A percentile compares a stretch with the other conserved stretches of the same genome.
Conservation (phyloP, 1,140 invertebrate genomes). For the Mya arenaria region DNA sequence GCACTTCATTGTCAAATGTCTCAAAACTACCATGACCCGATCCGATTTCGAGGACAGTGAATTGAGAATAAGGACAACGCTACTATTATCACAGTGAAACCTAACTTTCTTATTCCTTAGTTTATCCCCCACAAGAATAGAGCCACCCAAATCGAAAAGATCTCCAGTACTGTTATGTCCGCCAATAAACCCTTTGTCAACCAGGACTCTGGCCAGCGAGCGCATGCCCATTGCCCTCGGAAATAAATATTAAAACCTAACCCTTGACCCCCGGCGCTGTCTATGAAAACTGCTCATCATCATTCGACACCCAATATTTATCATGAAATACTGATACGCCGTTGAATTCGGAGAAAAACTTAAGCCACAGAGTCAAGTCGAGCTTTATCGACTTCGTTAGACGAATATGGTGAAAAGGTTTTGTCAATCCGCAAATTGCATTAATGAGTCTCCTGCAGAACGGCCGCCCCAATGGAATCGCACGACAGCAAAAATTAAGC, state of each 20-base stretch:
- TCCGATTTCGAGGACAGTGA: constrained; percentile 8
- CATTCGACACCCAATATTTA: constrained; percentile 11
- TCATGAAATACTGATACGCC: constrained; percentile 42
- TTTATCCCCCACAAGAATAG: background rate
- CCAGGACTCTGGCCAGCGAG: constrained; percentile 11
- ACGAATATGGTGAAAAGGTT: constrained; percentile 32
- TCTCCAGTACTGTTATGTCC: constrained; percentile 48
- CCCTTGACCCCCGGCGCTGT: constrained; percentile 1
- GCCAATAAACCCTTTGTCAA: background rate
- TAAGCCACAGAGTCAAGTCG: constrained; percentile 30
- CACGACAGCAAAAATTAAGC: constrained; percentile 47
- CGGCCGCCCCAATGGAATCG: constrained; percentile 17
- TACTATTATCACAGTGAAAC: constrained; percentile 30
- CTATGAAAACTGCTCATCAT: constrained; percentile 37
- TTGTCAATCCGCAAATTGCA: constrained; percentile 5
- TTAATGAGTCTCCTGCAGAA: constrained; percentile 50
- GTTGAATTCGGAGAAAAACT: constrained; percentile 29
- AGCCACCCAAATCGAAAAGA: constrained; percentile 41
- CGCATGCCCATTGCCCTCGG: constrained; percentile 20
- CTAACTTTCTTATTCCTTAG: constrained; percentile 20
- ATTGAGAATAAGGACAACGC: constrained; percentile 15
- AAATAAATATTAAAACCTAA: constrained; percentile 33
- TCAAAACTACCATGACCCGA: constrained; percentile 11
- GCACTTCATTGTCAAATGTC: constrained; percentile 3
- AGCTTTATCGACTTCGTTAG: background rate